Evolutionary conservation across 2,888 invertebrate genomes (phyloP).

Genomic region (Lasioglossum lativentre): DNA sequence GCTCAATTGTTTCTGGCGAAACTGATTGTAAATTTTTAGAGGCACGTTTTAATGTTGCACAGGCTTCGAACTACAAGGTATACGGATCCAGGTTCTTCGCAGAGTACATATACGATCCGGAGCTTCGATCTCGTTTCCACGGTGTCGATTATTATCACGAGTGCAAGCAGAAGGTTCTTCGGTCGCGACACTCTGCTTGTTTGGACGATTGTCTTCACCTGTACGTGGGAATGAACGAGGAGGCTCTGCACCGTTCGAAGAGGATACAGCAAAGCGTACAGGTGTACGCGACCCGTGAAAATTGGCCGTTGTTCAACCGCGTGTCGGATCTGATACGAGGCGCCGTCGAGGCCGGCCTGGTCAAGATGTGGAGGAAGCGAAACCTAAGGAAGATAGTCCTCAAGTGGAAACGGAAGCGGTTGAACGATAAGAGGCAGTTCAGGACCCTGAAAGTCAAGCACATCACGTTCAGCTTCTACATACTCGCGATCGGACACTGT

Average conservation of each 20-base stretch:
- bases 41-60: neutral
- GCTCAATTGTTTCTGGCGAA: neutral
- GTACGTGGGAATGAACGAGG: conserved; percentile 24
- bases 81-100: conserved; percentile 39
- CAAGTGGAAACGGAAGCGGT: neutral
- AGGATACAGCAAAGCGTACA: conserved; percentile 31
- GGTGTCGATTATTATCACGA: conserved; percentile 31
- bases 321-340: conserved; percentile 53
- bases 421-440: neutral
- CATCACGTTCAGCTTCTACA: conserved; percentile 52
- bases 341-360: conserved; percentile 58
- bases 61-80: conserved; percentile 46
- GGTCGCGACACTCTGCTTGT: conserved; percentile 41
- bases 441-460: conserved; percentile 40
- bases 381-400: neutral
- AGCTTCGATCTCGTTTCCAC: conserved; percentile 41
- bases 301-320: conserved; percentile 65
- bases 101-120: conserved; percentile 22
- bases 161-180: conserved; percentile 48
- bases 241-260: conserved; percentile 36
- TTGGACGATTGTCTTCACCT: conserved; percentile 57
- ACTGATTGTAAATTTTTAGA: neutral
- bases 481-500: conserved; percentile 41
- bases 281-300: conserved; percentile 56
- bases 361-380: conserved; percentile 42